Evolutionary conservation across 2,888 invertebrate genomes (phyloP), one percentile per base, ranked within the genome.

Genomic region (Philereme vetulata): DNA sequence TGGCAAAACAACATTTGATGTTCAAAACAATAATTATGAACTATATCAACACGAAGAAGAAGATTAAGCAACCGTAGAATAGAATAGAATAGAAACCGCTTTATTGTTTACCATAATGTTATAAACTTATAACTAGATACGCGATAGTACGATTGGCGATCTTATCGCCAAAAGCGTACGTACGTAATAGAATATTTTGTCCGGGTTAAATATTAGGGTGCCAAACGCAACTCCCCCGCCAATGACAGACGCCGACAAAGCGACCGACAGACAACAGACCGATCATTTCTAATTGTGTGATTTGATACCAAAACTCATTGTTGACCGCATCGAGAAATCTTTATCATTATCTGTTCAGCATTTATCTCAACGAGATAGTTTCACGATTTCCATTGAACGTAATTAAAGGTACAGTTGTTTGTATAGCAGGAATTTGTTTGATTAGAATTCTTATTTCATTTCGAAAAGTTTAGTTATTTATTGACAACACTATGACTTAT

Each of bases 261-360:
- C 73, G 72, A 56, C 85, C 85, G 85, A 75, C 76, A 70, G 87
- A 86, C 86, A 82, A 79, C 77, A 85, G 84, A 73, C 79, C 85
- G 89, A 89, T 90, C 90, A 85, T 78, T 85, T 89, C 85, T 92
- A 92, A 92, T 92, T 91, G 92, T 92, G 86, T 86, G 91, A 89
- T 89, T 89, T 86, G 91, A 91, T 90, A 89, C 88, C 81, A 89
- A 90, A 90, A 88, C 85, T 82, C 88, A 86, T 90, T 91, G 91
- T 91, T 86, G 83, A 75, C 77, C 81, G 78, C 81, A 80, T 61
- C 81, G 56, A 81, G 82, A 86, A 87, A 88, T 85, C 86, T 89
- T 84, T 84, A 88, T 88, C 87, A 58, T 62, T 56, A 62, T 62
- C 58, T 44, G 62, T 55, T 51, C 58, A 58, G 58, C 51, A 48